Evolutionary conservation across 2,888 invertebrate species (phyloP).

Genomic region (Volucella inanis): DNA sequence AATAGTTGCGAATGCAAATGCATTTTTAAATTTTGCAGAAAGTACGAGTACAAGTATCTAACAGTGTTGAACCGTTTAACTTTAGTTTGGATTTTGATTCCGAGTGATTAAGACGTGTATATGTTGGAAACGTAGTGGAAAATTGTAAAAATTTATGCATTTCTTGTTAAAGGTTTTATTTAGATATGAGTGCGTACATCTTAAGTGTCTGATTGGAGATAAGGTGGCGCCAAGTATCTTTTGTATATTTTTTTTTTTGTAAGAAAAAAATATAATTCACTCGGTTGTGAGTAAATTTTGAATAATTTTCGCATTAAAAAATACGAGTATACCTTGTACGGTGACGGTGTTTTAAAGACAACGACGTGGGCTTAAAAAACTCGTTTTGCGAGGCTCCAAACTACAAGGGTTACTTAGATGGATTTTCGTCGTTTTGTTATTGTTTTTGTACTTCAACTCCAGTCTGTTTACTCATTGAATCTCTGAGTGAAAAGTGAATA

Average conservation of each 20-base stretch:
- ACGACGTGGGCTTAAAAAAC: constrained; percentile 57
- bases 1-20: constrained; percentile 14
- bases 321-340: constrained; percentile 20
- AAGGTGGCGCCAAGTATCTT: constrained; percentile 56
- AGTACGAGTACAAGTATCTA: background rate
- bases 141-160: no score
- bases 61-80: constrained; percentile 11
- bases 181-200: constrained; percentile 41
- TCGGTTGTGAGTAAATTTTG: constrained; percentile 25
- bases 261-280: constrained; percentile 11
- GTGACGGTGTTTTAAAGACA: constrained; percentile 4
- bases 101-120: constrained; percentile 54
- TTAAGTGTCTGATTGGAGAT: constrained; percentile 18
- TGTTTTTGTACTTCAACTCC: background rate
- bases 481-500: constrained; percentile 13
- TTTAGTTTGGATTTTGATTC: constrained; percentile 47
- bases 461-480: background rate
- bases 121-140: background rate
- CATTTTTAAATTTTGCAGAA: background rate
- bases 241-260: constrained; percentile 6
- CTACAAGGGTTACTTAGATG: constrained; percentile 50
- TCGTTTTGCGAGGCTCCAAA: constrained; percentile 40
- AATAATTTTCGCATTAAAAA: constrained; percentile 52
- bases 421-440: constrained; percentile 18
- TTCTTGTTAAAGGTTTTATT: constrained; percentile 34